Conservation (phyloP, 2,888 invertebrate species). For the Cryptops parisi region DNA sequence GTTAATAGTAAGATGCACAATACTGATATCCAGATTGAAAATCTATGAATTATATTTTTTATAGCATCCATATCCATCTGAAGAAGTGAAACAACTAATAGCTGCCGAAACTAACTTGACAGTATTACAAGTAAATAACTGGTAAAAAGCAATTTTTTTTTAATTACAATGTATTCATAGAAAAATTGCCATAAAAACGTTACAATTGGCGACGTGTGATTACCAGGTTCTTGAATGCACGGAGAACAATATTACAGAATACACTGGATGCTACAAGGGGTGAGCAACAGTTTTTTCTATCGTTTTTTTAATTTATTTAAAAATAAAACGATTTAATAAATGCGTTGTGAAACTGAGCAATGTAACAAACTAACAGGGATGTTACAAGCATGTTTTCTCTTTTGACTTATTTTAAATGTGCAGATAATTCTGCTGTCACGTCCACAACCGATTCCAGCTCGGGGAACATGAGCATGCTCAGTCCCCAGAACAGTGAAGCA, state of each 20-base stretch:
- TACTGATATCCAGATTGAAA: too few relatives aligned
- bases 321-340: neutral
- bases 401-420: too few relatives aligned
- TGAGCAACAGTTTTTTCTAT: neutral
- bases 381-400: too few relatives aligned
- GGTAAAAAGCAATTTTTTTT: constrained; percentile 27
- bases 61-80: constrained; percentile 89
- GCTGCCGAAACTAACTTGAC: constrained; percentile 80
- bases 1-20: too few relatives aligned
- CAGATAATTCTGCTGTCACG: constrained; percentile 16
- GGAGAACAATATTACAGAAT: constrained; percentile 76
- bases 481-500: constrained; percentile 15
- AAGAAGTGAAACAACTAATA: constrained; percentile 81
- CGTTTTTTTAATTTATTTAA: too few relatives aligned
- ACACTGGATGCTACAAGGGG: constrained; percentile 54
- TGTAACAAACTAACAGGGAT: too few relatives aligned
- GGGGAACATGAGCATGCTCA: constrained; percentile 10
- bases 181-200: neutral
- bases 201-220: neutral
- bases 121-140: constrained; percentile 75
- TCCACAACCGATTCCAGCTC: constrained; percentile 16
- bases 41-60: too few relatives aligned
- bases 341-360: too few relatives aligned
- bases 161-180: too few relatives aligned
- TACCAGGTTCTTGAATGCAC: constrained; percentile 69